phyloP scores from a whole-genome alignment of 2,888 invertebrate genomes.

The Agrilus biguttatus region DNA sequence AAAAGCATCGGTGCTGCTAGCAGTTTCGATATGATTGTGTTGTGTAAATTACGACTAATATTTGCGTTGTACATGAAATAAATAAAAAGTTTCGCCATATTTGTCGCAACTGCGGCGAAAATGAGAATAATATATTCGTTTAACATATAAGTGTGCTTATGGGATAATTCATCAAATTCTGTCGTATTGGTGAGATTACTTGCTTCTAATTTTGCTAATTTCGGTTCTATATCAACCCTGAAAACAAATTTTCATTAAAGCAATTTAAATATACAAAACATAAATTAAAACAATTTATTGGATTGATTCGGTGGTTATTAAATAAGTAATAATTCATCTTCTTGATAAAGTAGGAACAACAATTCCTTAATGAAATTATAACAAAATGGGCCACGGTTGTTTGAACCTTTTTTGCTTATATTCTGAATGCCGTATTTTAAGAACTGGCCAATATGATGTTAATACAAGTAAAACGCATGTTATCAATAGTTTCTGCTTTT shows the following conservation, averaged over 20 bases:
- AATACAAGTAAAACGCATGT: too few relatives aligned
- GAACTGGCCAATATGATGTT: too few relatives aligned
- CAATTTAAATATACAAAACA: background rate
- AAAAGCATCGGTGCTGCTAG: conserved; percentile 9
- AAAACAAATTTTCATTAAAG: background rate
- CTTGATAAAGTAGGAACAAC: too few relatives aligned
- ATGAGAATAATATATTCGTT: conserved; percentile 17
- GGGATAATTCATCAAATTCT: conserved; percentile 5
- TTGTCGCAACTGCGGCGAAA: conserved; percentile 13
- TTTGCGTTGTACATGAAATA: conserved; percentile 8
- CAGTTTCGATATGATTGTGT: conserved; percentile 7
- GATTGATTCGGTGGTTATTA: too few relatives aligned
- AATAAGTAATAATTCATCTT: too few relatives aligned
- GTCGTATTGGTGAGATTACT: conserved; percentile 6
- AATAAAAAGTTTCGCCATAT: conserved; percentile 14
- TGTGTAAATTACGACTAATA: conserved; percentile 9
- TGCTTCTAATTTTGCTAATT: conserved; percentile 2
- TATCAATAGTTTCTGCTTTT: too few relatives aligned
- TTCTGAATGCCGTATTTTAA: too few relatives aligned
- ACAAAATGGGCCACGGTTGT: too few relatives aligned
- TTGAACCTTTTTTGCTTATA: too few relatives aligned
- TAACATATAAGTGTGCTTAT: conserved; percentile 6
- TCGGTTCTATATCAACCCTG: conserved; percentile 12
- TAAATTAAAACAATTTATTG: background rate
- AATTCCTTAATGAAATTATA: too few relatives aligned